Base-by-base conservation (phyloP, 2,888 invertebrate genomes). In the Pristionchus arcanus region DNA sequence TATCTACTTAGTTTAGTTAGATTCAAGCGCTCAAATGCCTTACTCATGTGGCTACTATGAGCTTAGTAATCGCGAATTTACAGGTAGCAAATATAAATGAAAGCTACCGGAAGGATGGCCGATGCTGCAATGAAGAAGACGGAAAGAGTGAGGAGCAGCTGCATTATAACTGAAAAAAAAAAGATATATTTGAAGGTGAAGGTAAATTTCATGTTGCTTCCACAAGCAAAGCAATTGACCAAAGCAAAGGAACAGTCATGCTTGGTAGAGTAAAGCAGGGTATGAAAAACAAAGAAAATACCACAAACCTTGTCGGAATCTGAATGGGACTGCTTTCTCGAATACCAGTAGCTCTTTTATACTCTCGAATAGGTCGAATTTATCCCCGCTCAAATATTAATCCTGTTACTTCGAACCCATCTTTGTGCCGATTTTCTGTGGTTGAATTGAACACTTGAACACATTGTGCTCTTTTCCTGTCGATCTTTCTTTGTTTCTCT, bases 331-430 rank as follows among this genome's bases (percentile, higher is more conserved):
- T 68, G 68, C 21, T 28, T 31, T 19, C 5, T 19, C 68, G 1
- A 28, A 19, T 15, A 1, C 68, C 13, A 28, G 11, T 2, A 5
- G 31, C 21, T 68, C 28, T 68, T 68, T 68, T 68, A 68, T 68
- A 68, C 19, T 68, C 28, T 0, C 31, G 63, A 68, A 31, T 31
- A 7, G 28, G 68, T 31, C 5, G 31, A 31, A 28, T 28, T 68
- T 19, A 13, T 68, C 68, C 28, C 31, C 31, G 11, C 28, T 13
- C 68, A 28, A 16, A 1, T 31, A 68, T 68, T 68, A 68, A 68
- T 68, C 68, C 28, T 68, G 68, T 68, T 68, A 68, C 31, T 68
- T 68, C 31, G 31, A 68, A 68, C 68, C 68, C 68, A 68, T 31
- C 13, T 68, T 68, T 68, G 68, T 68, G 68, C 68, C 2, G 68